Evolutionary conservation across 2,113 vertebrate species (phyloP), one percentile per base, ranked within the genome.

Genomic region (Eolophus roseicapilla): DNA sequence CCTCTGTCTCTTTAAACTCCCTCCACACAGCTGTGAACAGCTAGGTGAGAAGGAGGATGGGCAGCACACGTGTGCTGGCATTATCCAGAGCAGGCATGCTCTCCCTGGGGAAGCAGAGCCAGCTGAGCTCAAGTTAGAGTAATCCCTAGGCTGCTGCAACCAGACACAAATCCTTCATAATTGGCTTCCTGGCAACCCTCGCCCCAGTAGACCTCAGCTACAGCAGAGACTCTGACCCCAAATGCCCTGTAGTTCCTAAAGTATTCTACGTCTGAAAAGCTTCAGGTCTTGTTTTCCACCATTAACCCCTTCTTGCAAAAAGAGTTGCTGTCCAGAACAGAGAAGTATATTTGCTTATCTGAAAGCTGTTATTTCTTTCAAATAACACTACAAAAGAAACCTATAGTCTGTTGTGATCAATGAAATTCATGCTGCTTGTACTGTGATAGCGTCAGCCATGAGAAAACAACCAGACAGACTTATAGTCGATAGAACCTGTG

Each of bases 71-170:
- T 96, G 93, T 70, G 89, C 37, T 93, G 64, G 69, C 65, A 39
- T 60, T 65, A 39, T 49, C 39, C 49, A 8, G 35, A 86, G 60
- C 5, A 0, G 65, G 29, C 79, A 35, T 52, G 64, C 10, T 81
- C 33, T 95, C 95, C 73, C 79, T 84, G 12, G 82, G 80, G 93
- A 90, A 71, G 55, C 73, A 78, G 47, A 90, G 92, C 79, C 95
- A 95, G 88, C 90, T 95, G 93, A 96, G 90, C 80, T 95, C 90
- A 78, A 60, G 93, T 68, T 82, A 60, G 68, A 96, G 65, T 43
- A 90, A 81, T 85, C 77, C 94, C 62, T 89, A 92, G 84, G 87
- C 76, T 96, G 60, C 88, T 71, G 69, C 69, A 96, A 86, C 80
- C 79, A 84, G 76, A 81, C 65, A 93, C 64, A 88, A 96, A 93